phyloP scores from a whole-genome alignment of 2,888 invertebrate species.

The Megamerina dolium region DNA sequence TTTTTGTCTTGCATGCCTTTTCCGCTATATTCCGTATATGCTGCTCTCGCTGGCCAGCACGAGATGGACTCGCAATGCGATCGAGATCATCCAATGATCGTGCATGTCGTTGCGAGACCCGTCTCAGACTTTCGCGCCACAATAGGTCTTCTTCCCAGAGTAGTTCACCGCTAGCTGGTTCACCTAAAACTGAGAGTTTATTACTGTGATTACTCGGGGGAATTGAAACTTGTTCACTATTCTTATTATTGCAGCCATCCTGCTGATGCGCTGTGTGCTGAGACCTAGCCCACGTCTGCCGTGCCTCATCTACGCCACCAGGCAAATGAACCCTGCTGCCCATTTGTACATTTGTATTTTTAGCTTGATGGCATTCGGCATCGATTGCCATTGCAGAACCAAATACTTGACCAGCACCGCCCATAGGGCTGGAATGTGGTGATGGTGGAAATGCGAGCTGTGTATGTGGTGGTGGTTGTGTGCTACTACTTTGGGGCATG shows the following conservation, averaged over 20 bases:
- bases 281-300: neutral
- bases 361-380: constrained; percentile 21
- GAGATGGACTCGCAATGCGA: constrained; percentile 38
- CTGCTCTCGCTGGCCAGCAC: constrained; percentile 3
- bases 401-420: neutral
- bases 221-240: too few species aligned
- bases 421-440: constrained; percentile 3
- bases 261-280: neutral
- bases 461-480: constrained; percentile 6
- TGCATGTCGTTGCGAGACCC: constrained; percentile 74
- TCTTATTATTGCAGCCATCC: constrained; percentile 22
- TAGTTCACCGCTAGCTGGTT: constrained; percentile 54
- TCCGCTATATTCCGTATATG: neutral
- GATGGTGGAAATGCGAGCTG: constrained; percentile 7
- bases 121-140: constrained; percentile 73
- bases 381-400: constrained; percentile 2
- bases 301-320: constrained; percentile 15
- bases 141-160: constrained; percentile 78
- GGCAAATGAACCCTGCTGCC: constrained; percentile 7
- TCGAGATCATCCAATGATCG: constrained; percentile 79
- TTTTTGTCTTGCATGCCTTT: constrained; percentile 45
- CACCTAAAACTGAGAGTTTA: constrained; percentile 40
- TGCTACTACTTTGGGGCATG: constrained; percentile 18
- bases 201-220: too few species aligned
- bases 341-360: constrained; percentile 32